These are phyloP conservation scores for Deroptyus accipitrinus DNA, from an alignment of 2,113 vertebrate genomes.

Conservation along the genomic window DNA sequence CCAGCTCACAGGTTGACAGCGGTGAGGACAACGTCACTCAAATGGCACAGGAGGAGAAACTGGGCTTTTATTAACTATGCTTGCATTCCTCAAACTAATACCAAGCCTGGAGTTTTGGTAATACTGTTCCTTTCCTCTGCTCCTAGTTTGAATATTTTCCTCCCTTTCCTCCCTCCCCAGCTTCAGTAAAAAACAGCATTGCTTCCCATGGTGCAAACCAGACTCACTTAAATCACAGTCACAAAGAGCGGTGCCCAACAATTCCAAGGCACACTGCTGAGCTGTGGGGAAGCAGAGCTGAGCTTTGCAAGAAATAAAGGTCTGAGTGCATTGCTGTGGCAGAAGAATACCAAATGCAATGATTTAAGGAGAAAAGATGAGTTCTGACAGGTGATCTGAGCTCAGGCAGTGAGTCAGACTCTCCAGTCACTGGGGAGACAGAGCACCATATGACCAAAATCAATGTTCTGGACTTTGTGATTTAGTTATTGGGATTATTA, in stretches of 20 bases:
- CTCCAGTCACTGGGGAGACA: neutral
- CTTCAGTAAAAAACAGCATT: neutral
- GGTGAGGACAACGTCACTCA: neutral
- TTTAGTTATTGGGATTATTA: neutral
- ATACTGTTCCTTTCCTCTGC: neutral
- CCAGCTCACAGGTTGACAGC: neutral
- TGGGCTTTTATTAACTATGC: neutral
- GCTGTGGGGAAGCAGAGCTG: neutral
- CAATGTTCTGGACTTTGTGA: neutral
- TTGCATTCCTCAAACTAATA: neutral
- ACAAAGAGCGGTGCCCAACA: neutral
- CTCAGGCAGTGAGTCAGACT: neutral
- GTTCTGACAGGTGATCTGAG: slow-evolving; percentile 9
- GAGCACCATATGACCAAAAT: slow-evolving; percentile 31
- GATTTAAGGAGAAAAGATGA: slow-evolving; percentile 9
- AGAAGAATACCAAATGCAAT: neutral
- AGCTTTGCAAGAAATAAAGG: neutral
- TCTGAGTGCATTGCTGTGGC: neutral
- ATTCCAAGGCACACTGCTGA: neutral
- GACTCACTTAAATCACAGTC: neutral
- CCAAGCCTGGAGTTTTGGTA: neutral
- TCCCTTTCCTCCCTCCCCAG: neutral
- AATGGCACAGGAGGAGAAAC: neutral
- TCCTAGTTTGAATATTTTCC: neutral
- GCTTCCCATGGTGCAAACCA: neutral